Evolutionary conservation across 2,797 vertebrate genomes (phyloP), one percentile per base, ranked within the genome.

Genomic region (Australoheros facetus): DNA sequence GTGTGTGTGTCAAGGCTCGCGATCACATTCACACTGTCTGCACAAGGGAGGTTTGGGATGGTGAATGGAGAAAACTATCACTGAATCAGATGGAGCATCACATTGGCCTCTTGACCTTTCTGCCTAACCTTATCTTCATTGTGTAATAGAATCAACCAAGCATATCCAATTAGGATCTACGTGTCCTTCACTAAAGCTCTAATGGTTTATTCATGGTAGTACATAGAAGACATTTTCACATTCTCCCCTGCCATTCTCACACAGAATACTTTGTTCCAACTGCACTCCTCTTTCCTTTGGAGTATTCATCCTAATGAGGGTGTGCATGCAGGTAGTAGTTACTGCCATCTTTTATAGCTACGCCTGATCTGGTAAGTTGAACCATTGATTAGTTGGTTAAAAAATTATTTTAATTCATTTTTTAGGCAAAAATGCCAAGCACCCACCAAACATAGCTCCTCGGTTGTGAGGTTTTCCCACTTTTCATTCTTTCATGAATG

Each of bases 81-180:
- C 80, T 85, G 85, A 89, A 79, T 92, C 86, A 88, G 89, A 90
- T 70, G 75, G 74, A 88, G 81, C 84, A 76, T 87, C 84, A 55
- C 79, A 59, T 76, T 89, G 89, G 76, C 87, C 92, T 88, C 73
- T 71, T 92, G 91, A 92, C 93, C 92, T 90, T 69, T 88, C 77
- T 76, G 77, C 84, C 90, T 80, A 83, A 92, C 90, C 88, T 89
- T 89, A 88, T 92, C 91, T 91, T 89, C 83, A 81, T 71, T 58
- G 78, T 82, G 84, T 91, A 91, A 93, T 93, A 92, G 89, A 93
- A 92, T 90, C 92, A 90, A 73, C 87, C 87, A 86, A 87, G 90
- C 90, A 86, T 86, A 90, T 90, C 91, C 89, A 92, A 91, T 94
- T 91, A 92, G 88, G 87, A 82, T 89, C 80, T 89, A 86, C 77